A percentile compares a stretch with the other conserved stretches of the same genome.
Evolutionary conservation across 2,888 invertebrate genomes (phyloP).

Genomic region (Limnephilus marmoratus): DNA sequence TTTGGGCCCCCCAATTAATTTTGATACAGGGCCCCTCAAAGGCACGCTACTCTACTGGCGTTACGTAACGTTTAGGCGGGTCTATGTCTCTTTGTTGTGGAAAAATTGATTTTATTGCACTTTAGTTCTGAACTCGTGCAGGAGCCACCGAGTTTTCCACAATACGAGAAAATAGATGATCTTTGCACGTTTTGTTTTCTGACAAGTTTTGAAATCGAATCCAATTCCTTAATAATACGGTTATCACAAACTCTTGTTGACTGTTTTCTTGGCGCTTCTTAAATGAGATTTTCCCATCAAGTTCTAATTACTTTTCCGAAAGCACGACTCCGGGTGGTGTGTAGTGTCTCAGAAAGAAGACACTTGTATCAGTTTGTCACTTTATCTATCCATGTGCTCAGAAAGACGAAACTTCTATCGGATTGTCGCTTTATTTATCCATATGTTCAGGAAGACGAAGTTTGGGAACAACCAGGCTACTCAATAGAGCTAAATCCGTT

Average conservation of each 20-base stretch:
- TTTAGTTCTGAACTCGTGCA: background rate
- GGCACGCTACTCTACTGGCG: too few species aligned
- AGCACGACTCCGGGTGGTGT: conserved; percentile 67
- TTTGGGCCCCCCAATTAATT: too few species aligned
- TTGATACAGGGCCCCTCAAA: too few species aligned
- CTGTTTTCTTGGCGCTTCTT: background rate
- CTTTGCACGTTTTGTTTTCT: background rate
- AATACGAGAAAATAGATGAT: background rate
- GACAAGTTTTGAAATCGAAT: background rate
- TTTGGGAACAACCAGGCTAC: too few species aligned
- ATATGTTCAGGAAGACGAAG: too few species aligned
- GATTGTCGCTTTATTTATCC: too few species aligned
- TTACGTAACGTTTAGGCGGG: too few species aligned
- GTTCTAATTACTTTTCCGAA: conserved; percentile 53
- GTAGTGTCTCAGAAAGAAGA: too few species aligned
- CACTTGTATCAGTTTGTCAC: too few species aligned
- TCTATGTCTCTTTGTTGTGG: background rate
- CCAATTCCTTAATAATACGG: background rate
- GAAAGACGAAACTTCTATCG: too few species aligned
- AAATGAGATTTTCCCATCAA: conserved; percentile 9
- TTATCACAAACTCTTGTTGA: background rate
- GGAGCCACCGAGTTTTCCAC: background rate
- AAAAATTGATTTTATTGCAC: background rate
- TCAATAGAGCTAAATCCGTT: too few species aligned
- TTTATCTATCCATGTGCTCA: too few species aligned